Base-by-base conservation (phyloP, 2,797 vertebrate genomes). In the Ficedula albicollis region DNA sequence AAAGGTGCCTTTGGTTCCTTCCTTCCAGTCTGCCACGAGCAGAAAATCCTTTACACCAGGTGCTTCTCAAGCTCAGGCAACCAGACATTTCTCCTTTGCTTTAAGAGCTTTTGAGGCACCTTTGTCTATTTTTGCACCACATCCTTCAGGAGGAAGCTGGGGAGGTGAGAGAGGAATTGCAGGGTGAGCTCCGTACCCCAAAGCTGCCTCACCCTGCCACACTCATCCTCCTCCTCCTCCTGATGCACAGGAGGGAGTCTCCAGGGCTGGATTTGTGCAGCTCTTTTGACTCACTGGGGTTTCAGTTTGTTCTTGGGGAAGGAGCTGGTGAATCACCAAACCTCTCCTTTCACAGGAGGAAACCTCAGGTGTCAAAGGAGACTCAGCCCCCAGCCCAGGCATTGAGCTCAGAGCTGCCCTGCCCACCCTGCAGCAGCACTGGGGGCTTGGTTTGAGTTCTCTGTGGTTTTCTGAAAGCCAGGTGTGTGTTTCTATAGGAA, bases 391-490 rank as follows among this genome's bases (percentile, higher is more conserved):
- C 5, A 82, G 34, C 41, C 25, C 63, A 41, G 38, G 18, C 6
- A 0, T 0, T 62, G 60, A 29, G 85, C 78, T 87, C 54, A n/a
- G 80, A 36, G 30, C 59, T 44, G 63, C 34, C 59, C 4, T 5
- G 22, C 66, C 59, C 66, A 23, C 15, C 29, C 36, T 3, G 1
- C 36, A 43, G 38, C 63, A 66, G 36, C 39, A 21, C 25, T 30
- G 21, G 4, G 27, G 27, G 0, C 0, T 0, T 67, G 22, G 16
- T 54, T 59, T 36, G 69, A 48, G 41, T n/a, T 15, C 4, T 34
- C 39, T 25, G 4, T 25, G 32, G 36, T 81, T 64, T 60, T 44
- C 59, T 70, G 41, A 48, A 75, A 52, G 15, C 67, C 41, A 38
- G 30, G 6, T 30, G 4, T 13, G 34, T 41, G 55, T 62, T 78